These are phyloP conservation scores for Montipora cactus DNA, from an alignment of 64 coral and sea anemone genomes.

Conservation along the genomic window DNA sequence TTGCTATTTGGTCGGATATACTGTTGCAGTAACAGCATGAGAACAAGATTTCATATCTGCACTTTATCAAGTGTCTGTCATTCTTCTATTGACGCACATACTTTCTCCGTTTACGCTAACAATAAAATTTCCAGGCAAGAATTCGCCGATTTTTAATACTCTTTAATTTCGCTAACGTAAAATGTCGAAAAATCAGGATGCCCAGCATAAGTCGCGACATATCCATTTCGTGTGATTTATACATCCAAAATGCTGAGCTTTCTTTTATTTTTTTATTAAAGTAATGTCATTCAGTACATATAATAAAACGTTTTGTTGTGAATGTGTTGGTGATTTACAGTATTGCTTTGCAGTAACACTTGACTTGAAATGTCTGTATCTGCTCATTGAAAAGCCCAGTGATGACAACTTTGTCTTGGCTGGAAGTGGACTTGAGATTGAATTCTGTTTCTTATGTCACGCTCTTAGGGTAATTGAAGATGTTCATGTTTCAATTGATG, in stretches of 20 bases:
- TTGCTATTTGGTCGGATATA: neutral
- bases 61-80: neutral
- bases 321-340: neutral
- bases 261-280: neutral
- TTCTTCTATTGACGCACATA: neutral
- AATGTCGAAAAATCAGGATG: neutral
- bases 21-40: neutral
- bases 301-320: neutral
- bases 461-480: neutral
- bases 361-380: neutral
- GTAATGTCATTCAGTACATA: neutral
- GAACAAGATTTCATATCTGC: neutral
- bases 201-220: neutral
- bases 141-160: neutral
- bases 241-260: neutral
- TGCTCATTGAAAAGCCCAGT: neutral
- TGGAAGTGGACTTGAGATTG: slow-evolving; percentile 1
- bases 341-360: neutral
- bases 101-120: neutral
- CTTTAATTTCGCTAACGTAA: neutral
- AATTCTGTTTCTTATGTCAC: slow-evolving; percentile 58
- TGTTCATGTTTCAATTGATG: too few relatives aligned
- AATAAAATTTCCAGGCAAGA: neutral
- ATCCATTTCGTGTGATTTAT: neutral
- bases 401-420: slow-evolving; percentile 12